phyloP scores from a whole-genome alignment of 2,797 vertebrate species.

The Xyrichtys novacula region DNA sequence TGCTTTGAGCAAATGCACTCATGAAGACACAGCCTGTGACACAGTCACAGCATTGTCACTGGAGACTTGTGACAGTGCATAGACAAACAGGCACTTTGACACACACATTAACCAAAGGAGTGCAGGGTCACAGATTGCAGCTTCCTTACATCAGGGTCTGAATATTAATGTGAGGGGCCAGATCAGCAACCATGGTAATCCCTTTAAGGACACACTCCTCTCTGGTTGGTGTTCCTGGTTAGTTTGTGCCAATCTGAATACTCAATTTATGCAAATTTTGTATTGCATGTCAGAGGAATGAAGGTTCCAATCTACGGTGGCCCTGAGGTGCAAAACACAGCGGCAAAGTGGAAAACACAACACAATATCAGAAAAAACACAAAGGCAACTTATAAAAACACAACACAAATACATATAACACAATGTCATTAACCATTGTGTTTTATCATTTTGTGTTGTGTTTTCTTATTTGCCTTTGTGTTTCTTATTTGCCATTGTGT shows the following conservation, averaged over 20 bases:
- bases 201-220: slow-evolving; percentile 73
- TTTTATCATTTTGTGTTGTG: no score
- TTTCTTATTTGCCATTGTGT: no score
- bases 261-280: slow-evolving; percentile 58
- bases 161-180: slow-evolving; percentile 83
- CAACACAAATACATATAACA: no score
- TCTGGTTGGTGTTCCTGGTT: slow-evolving; percentile 63
- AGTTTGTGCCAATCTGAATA: slow-evolving; percentile 71
- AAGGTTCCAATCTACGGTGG: slow-evolving; percentile 38
- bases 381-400: no score
- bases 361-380: no score
- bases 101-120: slow-evolving; percentile 57
- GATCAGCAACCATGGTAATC: slow-evolving; percentile 84
- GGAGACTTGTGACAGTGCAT: slow-evolving; percentile 28
- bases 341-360: no score
- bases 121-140: slow-evolving; percentile 79
- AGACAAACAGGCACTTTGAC: slow-evolving; percentile 31
- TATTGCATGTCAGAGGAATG: slow-evolving; percentile 9
- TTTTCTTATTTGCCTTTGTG: no score
- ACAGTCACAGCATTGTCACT: no score
- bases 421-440: no score
- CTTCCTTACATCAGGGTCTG: slow-evolving; percentile 76
- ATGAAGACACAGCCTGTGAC: no score
- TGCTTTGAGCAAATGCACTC: no score
- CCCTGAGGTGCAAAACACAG: no score